Base-by-base conservation (phyloP, 2,888 invertebrate genomes). In the Lasioglossum figueresi region DNA sequence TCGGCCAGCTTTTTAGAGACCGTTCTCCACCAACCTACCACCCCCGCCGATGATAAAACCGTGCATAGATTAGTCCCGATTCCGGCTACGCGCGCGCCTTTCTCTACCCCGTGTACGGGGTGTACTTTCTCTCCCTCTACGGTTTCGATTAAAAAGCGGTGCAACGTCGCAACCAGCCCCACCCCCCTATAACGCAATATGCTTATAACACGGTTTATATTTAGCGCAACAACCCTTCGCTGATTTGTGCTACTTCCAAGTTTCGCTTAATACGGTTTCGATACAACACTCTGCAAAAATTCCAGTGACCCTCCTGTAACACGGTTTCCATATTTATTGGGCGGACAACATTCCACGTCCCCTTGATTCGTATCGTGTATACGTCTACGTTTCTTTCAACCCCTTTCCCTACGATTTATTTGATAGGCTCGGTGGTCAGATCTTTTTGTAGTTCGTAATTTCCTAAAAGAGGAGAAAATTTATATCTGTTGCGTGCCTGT, bases 1-100 rank as follows among this genome's bases (percentile, higher is more conserved):
- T 87, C 82, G 81, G 72, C 81, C 68, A 71, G 79, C 77, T 88
- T 90, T 90, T 88, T 77, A 87, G 81, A 81, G 86, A 83, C 45
- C 83, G 71, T 43, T 52, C 79, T 88, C 59, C 71, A 8, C 31
- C 31, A 8, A 40, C 37, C 37, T 2, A 12, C 40, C 70, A 14
- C 37, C 70, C 40, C 37, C 37, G 45, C 80, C 34, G 68, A 86
- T 79, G 52, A 82, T 76, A 81, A 86, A 86, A 86, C 73, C 79
- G 56, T 74, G 82, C 76, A 70, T 86, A 79, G 87, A 86, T 87
- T 87, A 86, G 86, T 82, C 86, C 75, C 79, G 82, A 86, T 86
- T 83, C 80, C 45, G 77, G 71, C 71, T n/a, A 56, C 31, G 45
- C 37, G 78, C 77, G n/a, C 59, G 71, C 56, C 71, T 79, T 66